Base-by-base conservation (phyloP, 2,113 vertebrate species). In the Vanacampus margaritifer region DNA sequence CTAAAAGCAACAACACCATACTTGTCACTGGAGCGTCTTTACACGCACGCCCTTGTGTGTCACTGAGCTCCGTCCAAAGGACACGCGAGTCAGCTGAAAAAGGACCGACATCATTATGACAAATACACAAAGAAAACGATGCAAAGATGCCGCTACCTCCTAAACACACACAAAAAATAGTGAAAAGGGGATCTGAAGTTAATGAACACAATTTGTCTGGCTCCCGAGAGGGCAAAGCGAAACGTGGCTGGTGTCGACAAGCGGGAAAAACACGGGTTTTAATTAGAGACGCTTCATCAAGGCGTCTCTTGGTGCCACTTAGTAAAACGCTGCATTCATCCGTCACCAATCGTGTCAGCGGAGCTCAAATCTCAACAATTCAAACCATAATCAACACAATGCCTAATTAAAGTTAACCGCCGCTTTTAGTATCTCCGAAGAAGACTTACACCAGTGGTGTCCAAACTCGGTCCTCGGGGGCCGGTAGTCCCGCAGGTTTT, bases 271-370 rank as follows among this genome's bases (percentile, higher is more conserved):
- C 65, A 57, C 28, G n/a, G 70, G 71, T 78, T 89, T 82, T 85
- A 87, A 89, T 88, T 86, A 84, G 70, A 73, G 71, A 78, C 71
- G 57, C 80, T 82, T 84, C 79, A 71, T 86, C 73, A 78, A 80
- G 76, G 54, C 37, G 72, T 79, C 59, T 77, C 67, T 17, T 73
- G 74, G 67, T 13, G 4, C 56, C 68, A 65, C 65, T 80, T 75
- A 50, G 48, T 2, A 43, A 69, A 83, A 85, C 51, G 35, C 62
- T 76, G 58, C 57, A 80, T 82, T 71, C 74, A 89, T 83, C 66
- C 84, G 69, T 59, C 61, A 73, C 16, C n/a, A 51, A 64, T 21
- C 45, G 68, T 58, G 66, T 71, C 14, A 50, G 5, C 37, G 26
- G 10, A 26, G 16, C 14, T 6, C n/a, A 19, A 43, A 5, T 6